Evolutionary conservation across 2,113 vertebrate genomes (phyloP).

Genomic region (Mirza zaza): DNA sequence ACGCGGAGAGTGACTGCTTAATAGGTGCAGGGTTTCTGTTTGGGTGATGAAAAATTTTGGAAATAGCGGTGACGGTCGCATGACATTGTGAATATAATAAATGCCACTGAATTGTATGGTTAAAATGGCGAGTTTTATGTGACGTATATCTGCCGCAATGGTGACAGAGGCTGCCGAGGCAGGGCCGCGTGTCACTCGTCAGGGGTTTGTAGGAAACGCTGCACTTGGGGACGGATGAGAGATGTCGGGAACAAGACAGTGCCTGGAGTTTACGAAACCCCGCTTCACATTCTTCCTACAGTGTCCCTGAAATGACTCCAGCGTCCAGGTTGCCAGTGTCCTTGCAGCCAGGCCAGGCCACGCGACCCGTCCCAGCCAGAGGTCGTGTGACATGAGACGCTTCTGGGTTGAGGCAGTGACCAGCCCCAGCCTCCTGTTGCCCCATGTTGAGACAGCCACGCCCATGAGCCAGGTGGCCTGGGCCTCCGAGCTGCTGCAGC

Average conservation of each 20-base stretch:
- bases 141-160: background rate
- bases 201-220: background rate
- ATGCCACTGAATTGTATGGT: background rate
- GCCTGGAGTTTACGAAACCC: background rate
- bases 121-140: background rate
- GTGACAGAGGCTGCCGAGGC: background rate
- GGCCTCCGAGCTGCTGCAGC: background rate
- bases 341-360: background rate
- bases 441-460: background rate
- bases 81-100: background rate
- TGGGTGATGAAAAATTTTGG: background rate
- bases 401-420: background rate
- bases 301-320: too few species aligned
- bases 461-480: background rate
- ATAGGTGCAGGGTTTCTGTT: background rate
- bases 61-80: background rate
- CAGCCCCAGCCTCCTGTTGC: background rate
- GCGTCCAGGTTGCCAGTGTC: background rate
- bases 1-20: background rate
- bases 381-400: background rate
- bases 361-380: fast-evolving
- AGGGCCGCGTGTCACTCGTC: background rate
- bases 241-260: background rate
- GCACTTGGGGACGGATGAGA: background rate
- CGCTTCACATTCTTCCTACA: background rate